Base-by-base conservation (phyloP, 2,888 invertebrate species). In the Ceriagrion tenellum region DNA sequence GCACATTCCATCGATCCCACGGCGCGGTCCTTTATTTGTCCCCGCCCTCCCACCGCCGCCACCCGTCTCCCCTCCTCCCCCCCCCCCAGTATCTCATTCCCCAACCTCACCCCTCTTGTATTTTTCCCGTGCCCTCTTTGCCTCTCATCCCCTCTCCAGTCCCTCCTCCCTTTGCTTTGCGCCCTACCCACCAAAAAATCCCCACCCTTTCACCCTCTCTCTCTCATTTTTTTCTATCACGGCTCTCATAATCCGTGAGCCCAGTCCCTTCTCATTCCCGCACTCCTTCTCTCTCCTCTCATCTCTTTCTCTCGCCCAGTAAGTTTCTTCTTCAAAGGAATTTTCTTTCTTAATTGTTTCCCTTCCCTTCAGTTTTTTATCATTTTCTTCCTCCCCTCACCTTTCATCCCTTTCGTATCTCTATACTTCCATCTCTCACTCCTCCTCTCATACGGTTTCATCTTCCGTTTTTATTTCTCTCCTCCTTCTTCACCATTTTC, bases 1-100 rank as follows among this genome's bases (percentile, higher is more conserved):
- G 91, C 91, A 69, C 93, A 74, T 93, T 93, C 63, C 93, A 69
- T 47, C 69, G 93, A 35, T 69, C 69, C 30, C 63, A 35, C n/a
- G 6, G 81, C 30, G 13, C 23, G 35, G 59, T 91, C 59, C 35
- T 35, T 40, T 40, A n/a, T 59, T 91, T 59, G 30, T 35, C 23
- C n/a, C 69, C 35, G 16, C 40, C 40, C 23, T n/a, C 40, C 59
- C 23, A 20, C 91, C 63, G 35, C 40, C n/a, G 0, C 23, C 40
- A 56, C 20, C 59, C 59, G 20, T 59, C 1, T 20, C 20, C n/a
- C n/a, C n/a, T n/a, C n/a, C n/a, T n/a, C n/a, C n/a, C n/a, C n/a
- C n/a, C n/a, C n/a, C n/a, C n/a, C n/a, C n/a, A n/a, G n/a, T n/a
- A n/a, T 59, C 59, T 88, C 88, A 18, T 20, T 8, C 20, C 35